These are phyloP conservation scores for Agrypnia vestita DNA, from an alignment of 1,140 invertebrate genomes.

Conservation along the genomic window DNA sequence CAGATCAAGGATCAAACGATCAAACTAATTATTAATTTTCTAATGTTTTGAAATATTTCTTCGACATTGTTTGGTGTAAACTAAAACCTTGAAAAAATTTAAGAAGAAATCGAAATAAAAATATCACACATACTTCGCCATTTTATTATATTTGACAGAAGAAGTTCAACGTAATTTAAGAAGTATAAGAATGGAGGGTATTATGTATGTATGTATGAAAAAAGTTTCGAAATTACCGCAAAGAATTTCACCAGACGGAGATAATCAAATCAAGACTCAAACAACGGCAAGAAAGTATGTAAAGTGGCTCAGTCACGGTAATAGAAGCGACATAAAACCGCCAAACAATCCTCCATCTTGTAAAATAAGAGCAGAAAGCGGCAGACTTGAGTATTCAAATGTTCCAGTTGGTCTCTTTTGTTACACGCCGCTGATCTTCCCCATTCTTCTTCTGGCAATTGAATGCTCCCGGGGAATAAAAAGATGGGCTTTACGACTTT, in stretches of 20 bases:
- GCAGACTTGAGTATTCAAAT: background rate
- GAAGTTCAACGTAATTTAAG: too few species aligned
- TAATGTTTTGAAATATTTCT: too few species aligned
- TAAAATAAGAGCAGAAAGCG: background rate
- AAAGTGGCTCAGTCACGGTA: background rate
- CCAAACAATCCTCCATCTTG: background rate
- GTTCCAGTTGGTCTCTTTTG: conserved; percentile 2
- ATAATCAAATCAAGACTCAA: conserved; percentile 5
- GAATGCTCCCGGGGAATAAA: conserved; percentile 3
- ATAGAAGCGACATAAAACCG: background rate
- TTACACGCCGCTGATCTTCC: conserved; percentile 22
- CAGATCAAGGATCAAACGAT: too few species aligned
- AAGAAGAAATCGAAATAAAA: too few species aligned
- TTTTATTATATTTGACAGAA: too few species aligned
- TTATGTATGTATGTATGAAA: too few species aligned
- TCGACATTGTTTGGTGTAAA: too few species aligned
- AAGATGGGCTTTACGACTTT: conserved; percentile 21
- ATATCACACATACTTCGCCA: too few species aligned
- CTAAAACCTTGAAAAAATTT: too few species aligned
- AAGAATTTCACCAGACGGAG: background rate
- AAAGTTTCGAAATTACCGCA: background rate
- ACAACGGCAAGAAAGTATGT: background rate
- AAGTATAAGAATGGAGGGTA: too few species aligned
- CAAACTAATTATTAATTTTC: too few species aligned
- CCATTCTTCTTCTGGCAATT: conserved; percentile 19